A percentile compares a stretch with the other conserved stretches of the same genome.
These are phyloP conservation scores for Cyclargus thomasi DNA, from an alignment of 1,140 invertebrate genomes.

Conservation along the genomic window DNA sequence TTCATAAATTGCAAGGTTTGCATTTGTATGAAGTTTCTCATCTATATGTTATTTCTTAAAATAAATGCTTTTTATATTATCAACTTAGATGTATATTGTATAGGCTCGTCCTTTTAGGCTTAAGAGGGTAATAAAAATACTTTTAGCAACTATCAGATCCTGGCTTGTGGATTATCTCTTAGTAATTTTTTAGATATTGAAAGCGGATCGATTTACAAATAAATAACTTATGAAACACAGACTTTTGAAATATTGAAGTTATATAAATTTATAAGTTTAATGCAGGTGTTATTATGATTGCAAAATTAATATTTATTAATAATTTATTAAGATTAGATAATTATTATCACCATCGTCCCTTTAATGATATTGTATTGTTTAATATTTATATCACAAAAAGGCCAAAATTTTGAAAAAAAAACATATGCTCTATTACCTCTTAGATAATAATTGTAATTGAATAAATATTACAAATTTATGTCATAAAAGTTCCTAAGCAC, in stretches of 20 bases:
- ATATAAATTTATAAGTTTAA: too few species aligned
- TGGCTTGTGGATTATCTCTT: not conserved
- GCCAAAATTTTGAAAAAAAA: too few species aligned
- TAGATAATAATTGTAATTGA: not conserved
- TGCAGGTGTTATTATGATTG: too few species aligned
- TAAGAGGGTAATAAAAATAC: slow-evolving; percentile 6
- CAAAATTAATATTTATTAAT: too few species aligned
- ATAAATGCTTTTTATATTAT: not conserved
- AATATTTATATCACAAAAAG: too few species aligned
- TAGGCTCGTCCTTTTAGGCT: not conserved
- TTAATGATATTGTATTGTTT: too few species aligned
- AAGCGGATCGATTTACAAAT: not conserved
- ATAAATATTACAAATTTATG: not conserved
- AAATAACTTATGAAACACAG: not conserved
- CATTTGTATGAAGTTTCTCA: not conserved
- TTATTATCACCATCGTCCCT: too few species aligned
- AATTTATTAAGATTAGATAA: too few species aligned
- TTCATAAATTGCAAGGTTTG: too few species aligned
- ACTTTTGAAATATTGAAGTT: too few species aligned
- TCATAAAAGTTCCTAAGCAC: not conserved
- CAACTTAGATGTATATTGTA: not conserved
- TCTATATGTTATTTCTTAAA: not conserved
- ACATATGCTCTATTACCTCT: too few species aligned
- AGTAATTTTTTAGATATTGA: not conserved
- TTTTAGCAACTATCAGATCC: slow-evolving; percentile 3